Evolutionary conservation across 2,113 vertebrate genomes (phyloP).

Genomic region (Solea solea): DNA sequence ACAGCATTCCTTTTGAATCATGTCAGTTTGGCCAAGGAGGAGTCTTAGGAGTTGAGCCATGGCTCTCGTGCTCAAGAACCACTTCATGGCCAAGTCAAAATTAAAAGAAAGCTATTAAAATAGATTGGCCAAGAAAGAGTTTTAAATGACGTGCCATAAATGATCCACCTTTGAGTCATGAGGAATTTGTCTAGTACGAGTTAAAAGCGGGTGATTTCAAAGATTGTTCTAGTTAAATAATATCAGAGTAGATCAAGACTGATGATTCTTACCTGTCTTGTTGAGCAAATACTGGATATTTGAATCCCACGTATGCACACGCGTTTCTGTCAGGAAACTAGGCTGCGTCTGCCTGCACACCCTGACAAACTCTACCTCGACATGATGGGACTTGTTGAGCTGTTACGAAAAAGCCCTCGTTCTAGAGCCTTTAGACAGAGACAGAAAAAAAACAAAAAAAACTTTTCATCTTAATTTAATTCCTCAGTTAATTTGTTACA

Average conservation of each 20-base stretch:
- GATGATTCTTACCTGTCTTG: slow-evolving; percentile 63
- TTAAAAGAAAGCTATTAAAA: slow-evolving; percentile 59
- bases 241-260: slow-evolving; percentile 10
- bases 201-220: no score
- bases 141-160: slow-evolving; percentile 38
- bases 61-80: slow-evolving; percentile 56
- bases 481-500: background rate
- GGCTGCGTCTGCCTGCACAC: slow-evolving; percentile 53
- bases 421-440: slow-evolving; percentile 33
- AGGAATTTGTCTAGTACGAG: slow-evolving; percentile 1
- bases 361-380: slow-evolving; percentile 51
- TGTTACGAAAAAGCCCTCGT: slow-evolving; percentile 20
- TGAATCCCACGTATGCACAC: slow-evolving; percentile 49
- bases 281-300: slow-evolving; percentile 37
- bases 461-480: background rate
- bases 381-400: slow-evolving; percentile 75
- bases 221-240: background rate
- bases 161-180: slow-evolving; percentile 13
- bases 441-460: slow-evolving; percentile 1
- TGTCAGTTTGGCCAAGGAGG: slow-evolving; percentile 79
- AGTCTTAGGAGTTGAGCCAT: slow-evolving; percentile 52
- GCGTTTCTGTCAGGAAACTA: slow-evolving; percentile 63
- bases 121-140: slow-evolving; percentile 50
- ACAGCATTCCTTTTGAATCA: slow-evolving; percentile 83
- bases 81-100: slow-evolving; percentile 55